Evolutionary conservation across 1,140 invertebrate genomes (phyloP).

Genomic region (Phocides pigmalion): DNA sequence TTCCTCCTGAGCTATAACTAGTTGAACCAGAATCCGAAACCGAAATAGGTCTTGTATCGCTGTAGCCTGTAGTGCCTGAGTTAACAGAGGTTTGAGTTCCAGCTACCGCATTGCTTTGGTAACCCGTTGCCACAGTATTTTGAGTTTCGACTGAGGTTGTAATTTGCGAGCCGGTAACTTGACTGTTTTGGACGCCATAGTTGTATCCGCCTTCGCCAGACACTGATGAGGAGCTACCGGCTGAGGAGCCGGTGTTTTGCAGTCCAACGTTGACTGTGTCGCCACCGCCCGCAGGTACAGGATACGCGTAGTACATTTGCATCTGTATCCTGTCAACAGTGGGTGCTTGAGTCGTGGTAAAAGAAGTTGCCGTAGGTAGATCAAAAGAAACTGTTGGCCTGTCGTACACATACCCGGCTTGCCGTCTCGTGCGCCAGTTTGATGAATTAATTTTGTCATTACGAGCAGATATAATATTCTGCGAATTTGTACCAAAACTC

Average conservation of each 20-base stretch:
- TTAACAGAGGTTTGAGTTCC: conserved; percentile 13
- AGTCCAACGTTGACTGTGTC: conserved; percentile 43
- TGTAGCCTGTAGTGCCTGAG: neutral
- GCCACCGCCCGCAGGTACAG: conserved; percentile 46
- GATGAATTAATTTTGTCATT: conserved; percentile 1
- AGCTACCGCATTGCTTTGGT: conserved; percentile 33
- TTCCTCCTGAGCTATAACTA: neutral
- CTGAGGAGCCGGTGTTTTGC: conserved; percentile 28
- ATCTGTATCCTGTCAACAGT: conserved; percentile 62
- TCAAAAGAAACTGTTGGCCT: conserved; percentile 66
- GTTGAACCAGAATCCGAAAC: neutral
- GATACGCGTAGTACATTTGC: conserved; percentile 75
- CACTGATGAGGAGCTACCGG: conserved; percentile 23
- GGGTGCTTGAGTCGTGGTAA: conserved; percentile 56
- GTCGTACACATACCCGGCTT: conserved; percentile 69
- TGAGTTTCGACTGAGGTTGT: conserved; percentile 15
- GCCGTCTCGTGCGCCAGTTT: conserved; percentile 53
- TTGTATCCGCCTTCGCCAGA: conserved; percentile 35
- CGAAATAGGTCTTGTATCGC: neutral
- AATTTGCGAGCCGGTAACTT: conserved; percentile 36
- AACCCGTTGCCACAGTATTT: conserved; percentile 30
- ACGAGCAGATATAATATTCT: neutral
- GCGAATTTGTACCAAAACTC: conserved; percentile 1
- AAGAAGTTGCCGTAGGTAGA: conserved; percentile 53
- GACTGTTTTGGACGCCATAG: conserved; percentile 28